phyloP scores from a whole-genome alignment of 2,113 vertebrate genomes.

The Solea solea region DNA sequence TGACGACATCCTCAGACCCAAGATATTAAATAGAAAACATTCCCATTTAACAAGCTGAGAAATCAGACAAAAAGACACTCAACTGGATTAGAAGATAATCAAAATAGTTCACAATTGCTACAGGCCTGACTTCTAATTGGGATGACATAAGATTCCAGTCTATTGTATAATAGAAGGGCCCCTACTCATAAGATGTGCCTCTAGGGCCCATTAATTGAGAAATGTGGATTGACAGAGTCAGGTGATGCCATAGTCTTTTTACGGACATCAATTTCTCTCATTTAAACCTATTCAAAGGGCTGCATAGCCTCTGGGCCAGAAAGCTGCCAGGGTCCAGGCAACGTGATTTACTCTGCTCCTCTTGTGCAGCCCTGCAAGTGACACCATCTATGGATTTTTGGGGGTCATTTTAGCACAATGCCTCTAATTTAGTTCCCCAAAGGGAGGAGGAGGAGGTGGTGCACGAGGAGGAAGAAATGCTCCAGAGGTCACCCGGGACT shows the following conservation, averaged over 20 bases:
- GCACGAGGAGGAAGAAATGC: conserved; percentile 74
- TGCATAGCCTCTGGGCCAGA: conserved; percentile 35
- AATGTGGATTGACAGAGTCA: conserved; percentile 49
- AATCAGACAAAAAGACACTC: no score
- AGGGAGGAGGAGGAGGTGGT: conserved; percentile 72
- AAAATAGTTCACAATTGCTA: no score
- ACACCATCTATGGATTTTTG: conserved; percentile 81
- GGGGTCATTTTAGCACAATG: conserved; percentile 82
- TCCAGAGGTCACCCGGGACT: conserved; percentile 81
- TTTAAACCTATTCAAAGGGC: conserved; percentile 40
- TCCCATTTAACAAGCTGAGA: no score
- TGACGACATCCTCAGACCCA: no score
- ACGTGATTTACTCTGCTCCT: conserved; percentile 71
- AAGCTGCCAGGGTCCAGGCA: conserved; percentile 55
- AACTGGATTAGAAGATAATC: no score
- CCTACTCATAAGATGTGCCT: conserved; percentile 27
- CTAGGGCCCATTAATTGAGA: conserved; percentile 34
- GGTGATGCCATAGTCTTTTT: conserved; percentile 59
- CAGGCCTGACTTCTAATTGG: not conserved
- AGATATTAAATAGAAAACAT: no score
- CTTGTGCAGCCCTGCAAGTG: conserved; percentile 66
- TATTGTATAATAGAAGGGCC: conserved; percentile 5
- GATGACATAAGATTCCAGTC: conserved; percentile 7
- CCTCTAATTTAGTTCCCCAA: conserved; percentile 82
- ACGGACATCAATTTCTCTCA: conserved; percentile 63